Conservation (phyloP, 2,888 invertebrate genomes). For the Scaptodrosophila latifasciaeformis region DNA sequence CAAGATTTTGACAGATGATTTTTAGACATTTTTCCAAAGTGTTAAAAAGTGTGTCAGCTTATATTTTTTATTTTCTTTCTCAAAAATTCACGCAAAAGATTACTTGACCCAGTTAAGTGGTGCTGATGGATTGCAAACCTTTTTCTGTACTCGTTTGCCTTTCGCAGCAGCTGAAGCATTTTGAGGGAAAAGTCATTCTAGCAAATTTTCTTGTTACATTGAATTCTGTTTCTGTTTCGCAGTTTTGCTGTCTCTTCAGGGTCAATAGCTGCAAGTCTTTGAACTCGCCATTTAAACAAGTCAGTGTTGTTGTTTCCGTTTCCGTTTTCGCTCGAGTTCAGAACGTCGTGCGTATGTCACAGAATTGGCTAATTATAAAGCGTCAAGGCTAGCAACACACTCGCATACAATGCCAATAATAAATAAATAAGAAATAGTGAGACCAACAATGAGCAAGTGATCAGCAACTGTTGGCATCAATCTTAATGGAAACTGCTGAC, state of each 20-base stretch:
- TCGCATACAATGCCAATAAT: not conserved
- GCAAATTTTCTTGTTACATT: not conserved
- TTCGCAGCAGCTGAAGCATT: no score
- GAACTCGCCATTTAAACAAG: conserved; percentile 23
- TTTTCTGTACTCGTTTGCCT: no score
- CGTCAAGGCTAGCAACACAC: conserved; percentile 50
- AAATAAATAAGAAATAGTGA: not conserved
- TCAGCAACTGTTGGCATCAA: conserved; percentile 59
- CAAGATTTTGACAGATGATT: no score
- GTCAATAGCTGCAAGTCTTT: conserved; percentile 39
- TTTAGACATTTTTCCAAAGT: no score
- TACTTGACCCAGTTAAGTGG: no score
- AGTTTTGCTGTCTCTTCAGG: conserved; percentile 33
- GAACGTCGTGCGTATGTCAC: conserved; percentile 27
- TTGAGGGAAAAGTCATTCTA: no score
- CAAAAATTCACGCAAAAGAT: no score
- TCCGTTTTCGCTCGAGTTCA: conserved; percentile 44
- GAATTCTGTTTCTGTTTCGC: not conserved
- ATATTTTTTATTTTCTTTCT: no score
- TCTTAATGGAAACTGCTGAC: conserved; percentile 22
- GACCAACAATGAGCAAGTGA: not conserved
- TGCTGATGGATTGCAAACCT: no score
- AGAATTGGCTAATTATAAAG: conserved; percentile 53
- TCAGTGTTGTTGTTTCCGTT: conserved; percentile 24
- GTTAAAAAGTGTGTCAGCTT: no score